Evolutionary conservation across 2,797 vertebrate genomes (phyloP).

Genomic region (Scyliorhinus canicula): DNA sequence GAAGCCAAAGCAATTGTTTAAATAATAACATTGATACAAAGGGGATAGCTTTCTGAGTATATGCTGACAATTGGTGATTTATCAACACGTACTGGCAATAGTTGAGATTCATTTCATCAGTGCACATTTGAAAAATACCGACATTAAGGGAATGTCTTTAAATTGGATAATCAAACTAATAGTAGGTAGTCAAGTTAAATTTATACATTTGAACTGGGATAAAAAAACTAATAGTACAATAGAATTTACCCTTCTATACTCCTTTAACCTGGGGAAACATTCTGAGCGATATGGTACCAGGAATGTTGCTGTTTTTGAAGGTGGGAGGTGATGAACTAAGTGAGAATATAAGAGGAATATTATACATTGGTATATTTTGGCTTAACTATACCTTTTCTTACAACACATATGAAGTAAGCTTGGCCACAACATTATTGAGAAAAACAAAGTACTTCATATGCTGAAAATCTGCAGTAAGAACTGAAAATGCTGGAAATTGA

Average conservation of each 20-base stretch:
- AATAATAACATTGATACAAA: neutral
- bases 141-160: neutral
- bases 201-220: neutral
- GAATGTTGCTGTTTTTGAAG: neutral
- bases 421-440: neutral
- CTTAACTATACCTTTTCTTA: neutral
- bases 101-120: neutral
- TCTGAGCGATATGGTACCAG: neutral
- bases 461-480: neutral
- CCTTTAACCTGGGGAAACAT: neutral
- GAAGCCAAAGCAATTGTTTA: neutral
- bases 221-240: neutral
- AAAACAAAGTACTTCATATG: neutral
- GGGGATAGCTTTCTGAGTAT: neutral
- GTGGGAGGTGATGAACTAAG: neutral
- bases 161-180: neutral
- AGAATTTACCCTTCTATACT: neutral
- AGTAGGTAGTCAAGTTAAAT: neutral
- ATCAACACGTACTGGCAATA: neutral
- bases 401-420: neutral
- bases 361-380: neutral
- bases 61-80: neutral
- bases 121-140: neutral
- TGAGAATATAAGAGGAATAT: neutral
- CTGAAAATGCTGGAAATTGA: neutral